Conservation (phyloP, 2,797 vertebrate species). For the Columba guinea region DNA sequence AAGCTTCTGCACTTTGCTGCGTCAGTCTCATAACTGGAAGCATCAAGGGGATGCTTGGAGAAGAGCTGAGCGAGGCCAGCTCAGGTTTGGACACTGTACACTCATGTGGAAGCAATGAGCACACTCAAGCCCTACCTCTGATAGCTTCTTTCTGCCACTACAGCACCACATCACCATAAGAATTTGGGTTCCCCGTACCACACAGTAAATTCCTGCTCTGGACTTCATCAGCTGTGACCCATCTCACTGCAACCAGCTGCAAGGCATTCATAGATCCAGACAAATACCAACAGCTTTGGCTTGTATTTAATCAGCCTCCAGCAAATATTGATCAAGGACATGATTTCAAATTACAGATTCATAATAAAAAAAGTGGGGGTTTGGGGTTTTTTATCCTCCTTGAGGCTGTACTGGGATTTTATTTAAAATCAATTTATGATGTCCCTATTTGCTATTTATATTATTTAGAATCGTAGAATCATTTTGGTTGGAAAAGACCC, state of each 20-base stretch:
- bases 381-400: neutral
- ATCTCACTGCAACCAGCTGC: neutral
- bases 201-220: neutral
- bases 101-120: too few species aligned
- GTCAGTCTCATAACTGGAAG: neutral
- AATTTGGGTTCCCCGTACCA: neutral
- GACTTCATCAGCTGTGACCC: neutral
- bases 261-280: neutral
- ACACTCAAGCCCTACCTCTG: neutral
- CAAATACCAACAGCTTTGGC: accelerated
- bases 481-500: too few species aligned
- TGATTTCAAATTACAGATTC: neutral
- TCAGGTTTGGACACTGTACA: accelerated
- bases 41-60: accelerated
- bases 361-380: neutral
- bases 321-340: neutral
- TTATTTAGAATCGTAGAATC: neutral
- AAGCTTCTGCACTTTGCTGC: neutral
- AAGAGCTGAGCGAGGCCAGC: too few species aligned
- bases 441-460: neutral
- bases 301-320: neutral
- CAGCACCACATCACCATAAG: neutral
- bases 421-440: neutral
- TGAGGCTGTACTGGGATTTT: neutral
- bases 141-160: neutral